phyloP scores from a whole-genome alignment of 92 coral and sea anemone genomes.

The Palythoa grandis region DNA sequence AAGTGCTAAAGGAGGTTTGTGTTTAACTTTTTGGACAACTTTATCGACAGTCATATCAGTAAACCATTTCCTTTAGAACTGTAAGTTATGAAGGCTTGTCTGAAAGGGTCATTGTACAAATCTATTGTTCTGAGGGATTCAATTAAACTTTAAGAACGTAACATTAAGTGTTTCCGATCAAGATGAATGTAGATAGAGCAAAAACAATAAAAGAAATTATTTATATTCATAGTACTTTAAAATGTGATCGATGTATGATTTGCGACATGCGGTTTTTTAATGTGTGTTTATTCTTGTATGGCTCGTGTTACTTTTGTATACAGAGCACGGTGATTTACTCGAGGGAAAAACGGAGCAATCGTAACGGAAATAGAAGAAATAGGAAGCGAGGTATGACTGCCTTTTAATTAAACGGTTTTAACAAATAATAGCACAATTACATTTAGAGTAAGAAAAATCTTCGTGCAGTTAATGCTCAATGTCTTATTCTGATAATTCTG shows the following conservation, averaged over 20 bases:
- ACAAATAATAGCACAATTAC: no score
- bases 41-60: background rate
- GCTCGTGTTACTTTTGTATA: slow-evolving; percentile 7
- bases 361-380: slow-evolving; percentile 65
- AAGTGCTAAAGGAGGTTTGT: slow-evolving; percentile 18
- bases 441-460: no score
- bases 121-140: slow-evolving; percentile 13
- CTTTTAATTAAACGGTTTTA: background rate
- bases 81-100: background rate
- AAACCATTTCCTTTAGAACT: background rate
- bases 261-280: background rate
- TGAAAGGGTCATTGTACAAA: slow-evolving; percentile 32
- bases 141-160: background rate
- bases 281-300: background rate
- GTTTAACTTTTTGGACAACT: background rate
- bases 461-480: no score
- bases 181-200: background rate
- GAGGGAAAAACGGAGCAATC: slow-evolving; percentile 5
- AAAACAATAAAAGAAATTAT: no score
- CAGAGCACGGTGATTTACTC: background rate
- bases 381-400: slow-evolving; percentile 64
- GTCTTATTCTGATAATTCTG: no score
- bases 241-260: background rate
- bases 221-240: background rate
- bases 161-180: slow-evolving; percentile 5